Evolutionary conservation across 2,113 vertebrate genomes (phyloP).

Genomic region (Danionella cerebrum): DNA sequence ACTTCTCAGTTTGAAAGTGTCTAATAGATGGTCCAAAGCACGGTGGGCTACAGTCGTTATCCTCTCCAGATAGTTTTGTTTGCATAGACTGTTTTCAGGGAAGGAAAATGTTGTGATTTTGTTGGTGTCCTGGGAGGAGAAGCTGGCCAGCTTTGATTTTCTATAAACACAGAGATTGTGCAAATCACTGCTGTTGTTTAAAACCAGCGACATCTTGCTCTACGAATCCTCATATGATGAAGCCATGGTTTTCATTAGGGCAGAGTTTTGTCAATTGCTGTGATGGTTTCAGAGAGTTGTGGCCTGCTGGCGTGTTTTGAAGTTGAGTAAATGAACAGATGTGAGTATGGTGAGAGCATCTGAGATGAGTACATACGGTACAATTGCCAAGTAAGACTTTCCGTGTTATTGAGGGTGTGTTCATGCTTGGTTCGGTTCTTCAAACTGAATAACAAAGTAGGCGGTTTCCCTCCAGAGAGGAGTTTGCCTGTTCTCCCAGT

Average conservation of each 20-base stretch:
- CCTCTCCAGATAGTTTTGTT: conserved; percentile 32
- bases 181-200: conserved; percentile 41
- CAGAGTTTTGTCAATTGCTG: conserved; percentile 32
- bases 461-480: no score
- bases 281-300: conserved; percentile 28
- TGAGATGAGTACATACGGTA: conserved; percentile 50
- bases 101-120: conserved; percentile 38
- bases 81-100: conserved; percentile 23
- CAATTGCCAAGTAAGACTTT: conserved; percentile 57
- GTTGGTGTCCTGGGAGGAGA: conserved; percentile 17
- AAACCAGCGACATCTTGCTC: conserved; percentile 44
- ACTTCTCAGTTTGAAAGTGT: not conserved
- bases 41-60: conserved; percentile 17
- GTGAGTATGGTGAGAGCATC: conserved; percentile 44
- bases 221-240: conserved; percentile 43
- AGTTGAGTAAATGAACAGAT: conserved; percentile 61
- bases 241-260: conserved; percentile 41
- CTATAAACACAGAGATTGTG: conserved; percentile 35
- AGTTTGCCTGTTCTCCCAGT: no score
- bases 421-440: no score
- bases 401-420: conserved; percentile 60
- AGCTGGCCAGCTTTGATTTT: conserved; percentile 23
- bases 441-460: no score
- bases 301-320: conserved; percentile 37
- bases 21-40: conserved; percentile 9